Evolutionary conservation across 2,888 invertebrate species (phyloP).

Genomic region (Deroplatys truncata): DNA sequence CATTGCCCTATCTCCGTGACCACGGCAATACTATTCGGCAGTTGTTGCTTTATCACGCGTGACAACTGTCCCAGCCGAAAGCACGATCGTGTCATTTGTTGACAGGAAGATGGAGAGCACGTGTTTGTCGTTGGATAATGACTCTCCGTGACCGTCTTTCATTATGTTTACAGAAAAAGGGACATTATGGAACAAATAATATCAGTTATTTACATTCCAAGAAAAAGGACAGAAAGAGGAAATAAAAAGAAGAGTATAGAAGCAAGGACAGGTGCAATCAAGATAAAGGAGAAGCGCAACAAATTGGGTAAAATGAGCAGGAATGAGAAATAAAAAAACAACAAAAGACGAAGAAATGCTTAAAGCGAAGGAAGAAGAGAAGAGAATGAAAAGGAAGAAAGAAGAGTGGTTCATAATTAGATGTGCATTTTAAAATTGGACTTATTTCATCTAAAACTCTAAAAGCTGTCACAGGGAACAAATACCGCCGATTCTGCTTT

Average conservation of each 20-base stretch:
- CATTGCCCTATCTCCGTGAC: background rate
- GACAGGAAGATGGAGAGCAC: background rate
- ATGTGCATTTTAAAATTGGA: no score
- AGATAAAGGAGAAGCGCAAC: background rate
- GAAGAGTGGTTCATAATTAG: no score
- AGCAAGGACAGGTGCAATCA: background rate
- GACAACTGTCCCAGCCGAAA: background rate
- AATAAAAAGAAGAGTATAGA: background rate
- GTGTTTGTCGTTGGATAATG: background rate
- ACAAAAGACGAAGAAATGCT: no score
- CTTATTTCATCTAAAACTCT: no score
- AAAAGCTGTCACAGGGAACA: no score
- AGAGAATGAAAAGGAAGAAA: no score
- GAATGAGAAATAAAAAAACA: no score
- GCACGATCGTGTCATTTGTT: background rate
- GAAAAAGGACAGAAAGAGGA: background rate
- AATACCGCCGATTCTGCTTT: no score
- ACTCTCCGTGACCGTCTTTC: background rate
- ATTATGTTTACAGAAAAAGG: no score
- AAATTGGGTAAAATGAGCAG: background rate
- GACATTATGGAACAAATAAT: background rate
- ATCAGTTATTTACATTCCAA: background rate
- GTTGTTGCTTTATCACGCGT: background rate
- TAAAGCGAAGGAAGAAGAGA: no score
- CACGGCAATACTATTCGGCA: background rate